Conservation (phyloP, 2,797 vertebrate genomes). For the Odontamblyopus rebecca region DNA sequence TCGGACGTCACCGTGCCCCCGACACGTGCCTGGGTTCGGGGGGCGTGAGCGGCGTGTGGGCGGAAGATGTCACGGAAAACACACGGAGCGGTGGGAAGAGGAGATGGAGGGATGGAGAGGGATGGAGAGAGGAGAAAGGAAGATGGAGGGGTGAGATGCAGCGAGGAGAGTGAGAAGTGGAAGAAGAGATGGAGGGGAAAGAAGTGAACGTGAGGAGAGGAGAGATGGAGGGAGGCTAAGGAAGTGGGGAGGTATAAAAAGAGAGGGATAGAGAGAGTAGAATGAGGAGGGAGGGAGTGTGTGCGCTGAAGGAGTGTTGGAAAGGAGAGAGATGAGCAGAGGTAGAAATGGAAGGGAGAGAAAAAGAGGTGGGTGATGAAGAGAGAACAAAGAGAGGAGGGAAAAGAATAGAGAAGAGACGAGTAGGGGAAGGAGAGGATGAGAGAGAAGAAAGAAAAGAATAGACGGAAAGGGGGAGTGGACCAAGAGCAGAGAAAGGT, state of each 20-base stretch:
- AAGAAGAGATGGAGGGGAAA: background rate
- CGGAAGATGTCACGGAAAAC: too few relatives aligned
- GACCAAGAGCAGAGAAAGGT: background rate
- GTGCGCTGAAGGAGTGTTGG: constrained; percentile 19
- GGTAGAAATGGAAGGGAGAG: too few relatives aligned
- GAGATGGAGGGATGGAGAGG: background rate
- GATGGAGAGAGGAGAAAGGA: background rate
- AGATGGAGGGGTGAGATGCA: background rate
- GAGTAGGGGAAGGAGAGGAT: constrained; percentile 9
- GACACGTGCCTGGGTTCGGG: too few relatives aligned
- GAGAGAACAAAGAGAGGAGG: constrained; percentile 35
- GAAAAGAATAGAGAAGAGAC: background rate
- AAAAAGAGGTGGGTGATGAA: too few relatives aligned
- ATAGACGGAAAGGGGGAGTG: background rate
- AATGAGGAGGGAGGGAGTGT: constrained; percentile 3
- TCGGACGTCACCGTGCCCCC: too few relatives aligned
- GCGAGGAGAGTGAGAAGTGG: background rate
- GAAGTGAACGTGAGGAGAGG: background rate
- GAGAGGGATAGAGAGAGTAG: background rate
- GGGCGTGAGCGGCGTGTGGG: too few relatives aligned
- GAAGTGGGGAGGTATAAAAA: background rate
- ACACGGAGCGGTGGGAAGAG: background rate
- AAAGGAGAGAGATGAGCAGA: too few relatives aligned
- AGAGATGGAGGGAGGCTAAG: background rate
- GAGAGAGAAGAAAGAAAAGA: constrained; percentile 6